Evolutionary conservation across 2,797 vertebrate species (phyloP), one percentile per base, ranked within the genome.

Genomic region (Sebastes oblongus): DNA sequence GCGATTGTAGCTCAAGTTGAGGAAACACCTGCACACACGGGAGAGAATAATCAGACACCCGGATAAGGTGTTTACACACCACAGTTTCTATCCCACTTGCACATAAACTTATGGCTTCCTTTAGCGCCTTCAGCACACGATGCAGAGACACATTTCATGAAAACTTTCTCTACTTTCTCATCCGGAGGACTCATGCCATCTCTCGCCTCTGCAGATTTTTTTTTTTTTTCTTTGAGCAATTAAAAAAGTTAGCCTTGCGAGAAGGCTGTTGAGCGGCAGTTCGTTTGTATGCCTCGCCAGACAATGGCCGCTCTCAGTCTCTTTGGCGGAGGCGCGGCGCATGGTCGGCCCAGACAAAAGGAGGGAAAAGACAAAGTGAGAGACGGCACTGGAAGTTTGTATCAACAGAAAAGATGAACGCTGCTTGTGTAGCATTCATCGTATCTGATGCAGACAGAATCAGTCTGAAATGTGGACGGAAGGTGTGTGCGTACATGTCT

Each of bases 381-480:
- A 79, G 81, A 72, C 80, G 61, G 71, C 66, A 2, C 72, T 76
- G 78, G 73, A 92, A 90, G 89, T 93, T 89, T 81, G 84, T 32
- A 83, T 91, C 81, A 84, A 88, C 85, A 77, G 69, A 82, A 68
- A 68, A 86, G 81, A 86, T 29, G 83, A 82, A 39, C 9, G 4
- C 46, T 22, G 77, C 81, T 66, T 55, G 72, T 86, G 72, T 89
- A 62, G 81, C 81, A 58, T 83, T 91, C 89, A 72, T 90, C 78
- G 14, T 93, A 94, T 94, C 93, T 94, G 94, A 94, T 95, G 91
- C 86, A 94, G 94, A 95, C 92, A 73, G 86, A 86, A 81, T 73
- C 85, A 66, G 75, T 55, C 75, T 62, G 76, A 89, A 79, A 80
- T 78, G 78, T 72, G 66, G 58, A 59, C 16, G 34, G 32, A 66